Base-by-base conservation (phyloP, 1,140 invertebrate genomes). In the Aphelenchoides avenae region DNA sequence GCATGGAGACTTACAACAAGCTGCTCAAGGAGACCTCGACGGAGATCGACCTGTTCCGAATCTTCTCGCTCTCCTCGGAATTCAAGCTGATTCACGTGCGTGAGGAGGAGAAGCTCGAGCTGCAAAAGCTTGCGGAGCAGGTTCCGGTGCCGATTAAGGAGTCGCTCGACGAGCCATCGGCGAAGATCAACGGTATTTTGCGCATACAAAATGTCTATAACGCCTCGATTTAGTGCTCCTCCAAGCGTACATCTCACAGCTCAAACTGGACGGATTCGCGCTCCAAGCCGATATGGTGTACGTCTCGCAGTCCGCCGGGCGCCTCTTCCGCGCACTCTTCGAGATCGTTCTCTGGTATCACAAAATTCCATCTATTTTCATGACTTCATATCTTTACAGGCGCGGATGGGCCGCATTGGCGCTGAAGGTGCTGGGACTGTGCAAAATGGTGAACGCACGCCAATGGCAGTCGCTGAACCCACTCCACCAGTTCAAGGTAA, bases 211-310 rank as follows among this genome's bases (percentile, higher is more conserved):
- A 6, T 63, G 7, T 61, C 13, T 56, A 18, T 0, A 0, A 5
- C 62, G 44, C 11, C 20, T 22, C 4, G 5, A 44, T 13, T 6
- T 36, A 13, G 29, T 4, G 54, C 78, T 97, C 3, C 81, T 98
- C 2, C 92, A 98, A 79, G 92, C 93, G 0, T 98, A 97, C 78
- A 97, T 99, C 49, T 98, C 93, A 0, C 93, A 98, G 76, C 78
- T 99, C 37, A 97, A 98, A 79, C 80, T 99, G 33, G 94, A 98
- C 78, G 93, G 94, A 11, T 96, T 98, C 79, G 92, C 93, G 1
- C 80, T 99, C 3, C 94, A 97, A 89, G 89, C 91, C 0, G 95
- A 99, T 78, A 98, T 98, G 94, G 91, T 98, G 0, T 99, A 91
- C 74, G 90, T 99, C 0, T 97, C 94, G 0, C 95, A 99, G 79